phyloP scores from a whole-genome alignment of 2,113 vertebrate genomes.

The Maccullochella peelii region DNA sequence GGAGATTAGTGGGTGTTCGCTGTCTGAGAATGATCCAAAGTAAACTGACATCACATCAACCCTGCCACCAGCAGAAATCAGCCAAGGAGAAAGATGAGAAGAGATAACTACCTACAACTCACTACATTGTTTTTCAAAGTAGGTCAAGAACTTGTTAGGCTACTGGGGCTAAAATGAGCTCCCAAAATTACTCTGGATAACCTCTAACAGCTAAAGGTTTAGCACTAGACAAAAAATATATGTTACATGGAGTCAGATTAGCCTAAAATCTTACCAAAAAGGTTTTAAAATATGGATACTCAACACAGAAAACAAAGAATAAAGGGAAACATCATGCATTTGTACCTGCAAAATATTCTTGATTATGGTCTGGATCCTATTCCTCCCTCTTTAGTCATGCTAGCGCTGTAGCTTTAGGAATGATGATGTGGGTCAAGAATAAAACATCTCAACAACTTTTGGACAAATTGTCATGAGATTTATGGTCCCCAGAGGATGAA shows the following conservation, averaged over 20 bases:
- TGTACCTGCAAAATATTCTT: neutral
- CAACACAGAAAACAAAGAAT: neutral
- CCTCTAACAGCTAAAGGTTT: slow-evolving; percentile 37
- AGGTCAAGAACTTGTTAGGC: slow-evolving; percentile 63
- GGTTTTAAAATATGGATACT: neutral
- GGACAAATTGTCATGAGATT: neutral
- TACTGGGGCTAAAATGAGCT: slow-evolving; percentile 36
- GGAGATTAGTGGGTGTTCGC: slow-evolving; percentile 49
- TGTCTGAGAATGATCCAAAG: slow-evolving; percentile 65
- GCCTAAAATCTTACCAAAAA: neutral
- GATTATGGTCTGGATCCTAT: neutral
- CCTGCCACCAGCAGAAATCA: slow-evolving; percentile 60
- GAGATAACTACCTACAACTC: slow-evolving; percentile 66
- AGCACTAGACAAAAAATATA: neutral
- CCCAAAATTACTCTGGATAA: slow-evolving; percentile 35
- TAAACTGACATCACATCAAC: slow-evolving; percentile 68
- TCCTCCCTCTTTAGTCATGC: neutral
- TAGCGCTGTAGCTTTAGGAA: neutral
- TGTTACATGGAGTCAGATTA: neutral
- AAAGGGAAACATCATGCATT: neutral
- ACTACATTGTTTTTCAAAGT: slow-evolving; percentile 62
- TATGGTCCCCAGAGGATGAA: neutral
- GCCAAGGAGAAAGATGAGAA: slow-evolving; percentile 60
- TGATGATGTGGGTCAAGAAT: neutral
- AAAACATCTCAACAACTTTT: neutral